Evolutionary conservation across 2,113 vertebrate genomes (phyloP).

Genomic region (Ochotona princeps): DNA sequence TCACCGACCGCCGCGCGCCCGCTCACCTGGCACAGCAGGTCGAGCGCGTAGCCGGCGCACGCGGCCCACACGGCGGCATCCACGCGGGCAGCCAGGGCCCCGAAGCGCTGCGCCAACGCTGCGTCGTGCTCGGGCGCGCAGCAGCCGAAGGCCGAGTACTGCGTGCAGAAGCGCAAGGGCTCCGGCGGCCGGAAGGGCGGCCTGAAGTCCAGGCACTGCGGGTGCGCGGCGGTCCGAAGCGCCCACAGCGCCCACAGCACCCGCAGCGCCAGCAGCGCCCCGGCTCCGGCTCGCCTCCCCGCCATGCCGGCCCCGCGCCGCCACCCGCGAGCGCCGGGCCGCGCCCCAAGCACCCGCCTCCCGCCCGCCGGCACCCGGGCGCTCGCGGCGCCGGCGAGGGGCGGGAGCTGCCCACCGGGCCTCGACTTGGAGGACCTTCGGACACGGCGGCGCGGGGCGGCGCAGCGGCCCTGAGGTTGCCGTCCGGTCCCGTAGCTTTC

Average conservation of each 20-base stretch:
- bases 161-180: slow-evolving; percentile 91
- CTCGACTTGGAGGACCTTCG: not conserved
- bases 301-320: slow-evolving; percentile 11
- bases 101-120: slow-evolving; percentile 89
- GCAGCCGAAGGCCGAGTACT: slow-evolving; percentile 95
- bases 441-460: not conserved
- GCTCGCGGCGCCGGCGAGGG: not conserved
- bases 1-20: not conserved
- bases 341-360: slow-evolving; percentile 64
- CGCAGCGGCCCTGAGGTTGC: not conserved
- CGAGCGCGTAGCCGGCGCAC: slow-evolving; percentile 92
- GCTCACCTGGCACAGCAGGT: slow-evolving; percentile 95
- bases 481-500: not conserved
- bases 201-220: slow-evolving; percentile 97
- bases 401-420: not conserved
- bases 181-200: slow-evolving; percentile 92
- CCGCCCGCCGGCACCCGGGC: not conserved
- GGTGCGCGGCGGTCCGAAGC: slow-evolving; percentile 85
- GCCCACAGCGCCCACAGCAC: slow-evolving; percentile 60
- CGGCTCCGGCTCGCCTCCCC: not conserved
- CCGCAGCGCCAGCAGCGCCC: slow-evolving; percentile 65
- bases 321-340: not conserved
- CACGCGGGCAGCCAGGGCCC: slow-evolving; percentile 86
- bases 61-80: slow-evolving; percentile 84
- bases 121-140: slow-evolving; percentile 90